Base-by-base conservation (phyloP, 2,888 invertebrate genomes). In the Chelonus formosanus region DNA sequence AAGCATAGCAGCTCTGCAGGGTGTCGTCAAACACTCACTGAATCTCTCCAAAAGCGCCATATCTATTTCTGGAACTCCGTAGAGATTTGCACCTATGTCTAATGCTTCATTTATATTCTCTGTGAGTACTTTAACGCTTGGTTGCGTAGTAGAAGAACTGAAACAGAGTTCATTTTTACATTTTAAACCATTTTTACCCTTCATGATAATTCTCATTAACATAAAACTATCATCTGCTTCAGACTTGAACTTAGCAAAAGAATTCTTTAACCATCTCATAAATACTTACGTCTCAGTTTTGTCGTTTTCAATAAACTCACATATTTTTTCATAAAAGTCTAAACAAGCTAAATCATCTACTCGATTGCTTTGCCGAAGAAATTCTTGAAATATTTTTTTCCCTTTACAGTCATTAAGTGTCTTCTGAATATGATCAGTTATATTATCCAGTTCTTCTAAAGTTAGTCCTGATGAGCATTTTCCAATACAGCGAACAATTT, bases 391-490 rank as follows among this genome's bases (percentile, higher is more conserved):
- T 50, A 81, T 75, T 44, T 74, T 50, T 20, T 73, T 73, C 4
- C 80, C 80, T 3, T 69, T 56, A 1, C 59, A 52, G 57, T 77
- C 69, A 3, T 43, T 60, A 44, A 82, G 52, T 3, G 81, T 78
- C 6, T 68, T 71, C 4, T 75, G 68, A 63, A 82, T 70, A 59
- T 75, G 75, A 50, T 80, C 78, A 50, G 81, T 81, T 7, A 81
- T 74, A 20, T 61, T 64, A 60, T 81, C 76, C 35, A 81, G 67
- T 44, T 81, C 78, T 10, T 74, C 70, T n/a, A 3, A 7, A 7
- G 67, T 75, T 4, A 82, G 67, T 34, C 77, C 78, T 61, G 73
- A 75, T 36, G 76, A 76, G 58, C 81, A 80, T 63, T 79, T 80
- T 66, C 78, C 80, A 54, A 81, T 76, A 64, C 81, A 81, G 3